Percentiles rank a stretch among this genome's conserved stretches.
phyloP scores from a whole-genome alignment of 1,140 invertebrate species.

The Drosophila bifasciata region DNA sequence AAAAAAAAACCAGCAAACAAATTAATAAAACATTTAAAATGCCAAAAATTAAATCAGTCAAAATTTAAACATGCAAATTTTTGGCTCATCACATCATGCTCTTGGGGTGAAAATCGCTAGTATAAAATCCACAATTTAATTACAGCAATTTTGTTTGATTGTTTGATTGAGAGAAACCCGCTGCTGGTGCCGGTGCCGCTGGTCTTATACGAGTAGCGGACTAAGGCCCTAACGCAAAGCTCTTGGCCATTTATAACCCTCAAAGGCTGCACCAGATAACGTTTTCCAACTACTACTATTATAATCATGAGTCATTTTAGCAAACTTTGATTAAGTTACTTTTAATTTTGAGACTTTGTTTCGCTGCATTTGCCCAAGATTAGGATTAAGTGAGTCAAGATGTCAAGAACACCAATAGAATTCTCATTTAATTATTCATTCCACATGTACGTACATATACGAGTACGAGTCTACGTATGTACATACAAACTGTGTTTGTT shows the following conservation, averaged over 20 bases:
- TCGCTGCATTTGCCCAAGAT: no score
- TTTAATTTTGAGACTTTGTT: no score
- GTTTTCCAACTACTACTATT: no score
- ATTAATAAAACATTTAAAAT: constrained; percentile 42
- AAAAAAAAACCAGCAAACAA: constrained; percentile 34
- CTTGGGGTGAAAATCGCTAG: constrained; percentile 11
- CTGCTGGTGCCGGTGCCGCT: background rate
- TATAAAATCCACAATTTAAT: constrained; percentile 19
- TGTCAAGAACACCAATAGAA: no score
- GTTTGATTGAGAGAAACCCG: constrained; percentile 37
- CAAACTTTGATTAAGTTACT: no score
- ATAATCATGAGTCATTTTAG: no score
- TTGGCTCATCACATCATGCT: constrained; percentile 5
- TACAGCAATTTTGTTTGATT: constrained; percentile 44
- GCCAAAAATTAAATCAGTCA: constrained; percentile 37
- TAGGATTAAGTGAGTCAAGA: no score
- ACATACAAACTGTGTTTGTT: no score
- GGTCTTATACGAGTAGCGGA: constrained; percentile 36
- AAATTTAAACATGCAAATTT: constrained; percentile 43
- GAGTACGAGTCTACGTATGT: no score
- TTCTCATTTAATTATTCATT: no score
- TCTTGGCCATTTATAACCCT: constrained; percentile 6
- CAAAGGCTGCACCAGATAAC: background rate
- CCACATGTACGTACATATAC: no score
- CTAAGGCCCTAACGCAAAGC: constrained; percentile 30